Percentiles rank a stretch among this genome's conserved stretches.
These are phyloP conservation scores for Cephalophus harveyi DNA, from an alignment of 2,113 vertebrate species.

Conservation along the genomic window DNA sequence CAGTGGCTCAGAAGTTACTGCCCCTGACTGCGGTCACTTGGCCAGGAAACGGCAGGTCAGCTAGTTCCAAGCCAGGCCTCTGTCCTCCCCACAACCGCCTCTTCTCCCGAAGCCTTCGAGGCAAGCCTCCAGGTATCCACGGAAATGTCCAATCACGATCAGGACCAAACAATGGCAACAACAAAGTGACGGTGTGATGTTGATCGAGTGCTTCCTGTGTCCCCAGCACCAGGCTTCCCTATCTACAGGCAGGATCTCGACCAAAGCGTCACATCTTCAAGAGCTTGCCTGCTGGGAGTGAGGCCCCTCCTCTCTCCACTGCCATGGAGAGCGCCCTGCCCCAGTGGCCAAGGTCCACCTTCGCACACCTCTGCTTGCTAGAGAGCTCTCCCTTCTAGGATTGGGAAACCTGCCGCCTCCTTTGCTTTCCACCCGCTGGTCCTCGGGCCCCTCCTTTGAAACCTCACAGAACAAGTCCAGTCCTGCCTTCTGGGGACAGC, in stretches of 20 bases:
- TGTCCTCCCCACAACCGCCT: not conserved
- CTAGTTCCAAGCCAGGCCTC: not conserved
- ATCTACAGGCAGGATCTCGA: too few relatives aligned
- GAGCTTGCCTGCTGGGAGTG: not conserved
- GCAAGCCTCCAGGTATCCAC: not conserved
- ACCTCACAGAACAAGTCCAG: slow-evolving; percentile 14
- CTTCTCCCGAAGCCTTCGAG: not conserved
- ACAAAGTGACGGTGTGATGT: not conserved
- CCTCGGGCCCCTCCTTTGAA: not conserved
- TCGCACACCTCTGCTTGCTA: not conserved
- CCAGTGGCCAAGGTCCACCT: not conserved
- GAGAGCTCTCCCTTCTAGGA: not conserved
- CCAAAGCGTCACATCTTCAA: not conserved
- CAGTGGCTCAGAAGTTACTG: not conserved
- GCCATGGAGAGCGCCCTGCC: rapidly evolving
- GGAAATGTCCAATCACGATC: not conserved
- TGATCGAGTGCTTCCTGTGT: not conserved
- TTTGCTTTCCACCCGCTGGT: not conserved
- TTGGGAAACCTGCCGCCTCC: not conserved
- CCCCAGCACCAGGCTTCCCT: not conserved
- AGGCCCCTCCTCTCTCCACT: not conserved
- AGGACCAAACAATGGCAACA: not conserved
- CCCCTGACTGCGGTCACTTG: not conserved
- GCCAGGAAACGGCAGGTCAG: not conserved
- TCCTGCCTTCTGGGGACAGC: not conserved